Percentiles rank a stretch among this genome's conserved stretches.
Evolutionary conservation across 2,797 vertebrate genomes (phyloP).

Genomic region (Sebastiscus albofasciatus): DNA sequence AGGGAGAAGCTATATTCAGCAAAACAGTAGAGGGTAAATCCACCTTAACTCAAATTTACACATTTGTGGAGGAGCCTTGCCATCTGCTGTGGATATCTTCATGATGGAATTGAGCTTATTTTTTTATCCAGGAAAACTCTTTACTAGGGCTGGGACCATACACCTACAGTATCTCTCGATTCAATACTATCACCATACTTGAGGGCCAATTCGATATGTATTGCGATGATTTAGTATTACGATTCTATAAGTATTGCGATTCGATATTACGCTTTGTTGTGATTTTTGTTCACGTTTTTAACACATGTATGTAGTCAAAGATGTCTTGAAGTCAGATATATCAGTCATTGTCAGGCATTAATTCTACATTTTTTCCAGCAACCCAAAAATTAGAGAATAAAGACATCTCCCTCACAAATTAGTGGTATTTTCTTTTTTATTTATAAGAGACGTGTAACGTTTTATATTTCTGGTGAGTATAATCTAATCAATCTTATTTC

Average conservation of each 20-base stretch:
- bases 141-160: not conserved
- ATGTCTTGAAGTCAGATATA: no score
- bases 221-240: not conserved
- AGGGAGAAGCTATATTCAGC: slow-evolving; percentile 51
- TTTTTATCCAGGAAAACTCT: not conserved
- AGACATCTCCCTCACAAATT: no score
- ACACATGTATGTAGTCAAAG: not conserved
- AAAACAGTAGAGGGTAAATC: slow-evolving; percentile 43
- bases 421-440: no score
- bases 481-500: no score
- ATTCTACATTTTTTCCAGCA: no score
- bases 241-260: not conserved
- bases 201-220: not conserved
- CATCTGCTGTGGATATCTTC: slow-evolving; percentile 23
- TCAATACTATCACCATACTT: not conserved
- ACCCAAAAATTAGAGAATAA: no score
- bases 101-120: slow-evolving; percentile 4
- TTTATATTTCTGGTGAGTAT: no score
- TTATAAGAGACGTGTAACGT: no score
- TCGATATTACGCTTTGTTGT: not conserved
- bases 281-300: not conserved
- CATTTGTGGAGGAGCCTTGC: slow-evolving; percentile 37
- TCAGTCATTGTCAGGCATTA: no score
- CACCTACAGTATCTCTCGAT: not conserved
- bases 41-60: slow-evolving; percentile 47